Conservation (phyloP, 2,888 invertebrate genomes). For the Eueremaeus valkanovi region DNA sequence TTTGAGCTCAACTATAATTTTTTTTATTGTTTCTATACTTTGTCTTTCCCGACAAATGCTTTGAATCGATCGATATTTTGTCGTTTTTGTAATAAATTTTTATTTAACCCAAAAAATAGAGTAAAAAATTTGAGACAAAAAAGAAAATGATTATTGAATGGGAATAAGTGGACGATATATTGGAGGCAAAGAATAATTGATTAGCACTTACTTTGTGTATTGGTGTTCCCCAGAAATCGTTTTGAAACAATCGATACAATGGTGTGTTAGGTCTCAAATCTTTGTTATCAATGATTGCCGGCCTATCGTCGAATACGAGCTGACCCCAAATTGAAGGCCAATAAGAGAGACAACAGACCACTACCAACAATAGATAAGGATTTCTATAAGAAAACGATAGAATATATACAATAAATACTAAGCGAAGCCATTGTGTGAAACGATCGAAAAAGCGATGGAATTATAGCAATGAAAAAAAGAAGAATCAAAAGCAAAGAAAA, state of each 20-base stretch:
- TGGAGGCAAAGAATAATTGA: neutral
- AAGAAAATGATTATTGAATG: neutral
- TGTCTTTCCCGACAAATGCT: neutral
- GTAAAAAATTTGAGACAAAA: no score
- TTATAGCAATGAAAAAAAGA: neutral
- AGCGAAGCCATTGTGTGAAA: neutral
- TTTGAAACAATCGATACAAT: conserved; percentile 80
- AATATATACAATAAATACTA: neutral
- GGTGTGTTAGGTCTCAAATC: conserved; percentile 80
- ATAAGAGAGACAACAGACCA: conserved; percentile 25
- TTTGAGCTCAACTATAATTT: neutral
- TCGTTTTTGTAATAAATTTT: neutral
- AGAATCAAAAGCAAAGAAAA: no score
- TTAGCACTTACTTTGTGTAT: conserved; percentile 76
- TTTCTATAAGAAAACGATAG: neutral
- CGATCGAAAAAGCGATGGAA: neutral
- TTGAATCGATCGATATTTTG: neutral
- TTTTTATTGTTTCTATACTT: neutral
- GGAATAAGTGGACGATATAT: no score
- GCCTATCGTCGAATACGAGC: conserved; percentile 90
- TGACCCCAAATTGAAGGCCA: conserved; percentile 58
- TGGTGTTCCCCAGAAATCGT: conserved; percentile 98
- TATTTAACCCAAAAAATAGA: neutral
- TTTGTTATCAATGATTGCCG: conserved; percentile 92
- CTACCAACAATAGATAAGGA: conserved; percentile 32